Percentiles rank a stretch among this genome's conserved stretches.
These are phyloP conservation scores for Gandaritis pyraliata DNA, from an alignment of 2,888 invertebrate species.

Conservation along the genomic window DNA sequence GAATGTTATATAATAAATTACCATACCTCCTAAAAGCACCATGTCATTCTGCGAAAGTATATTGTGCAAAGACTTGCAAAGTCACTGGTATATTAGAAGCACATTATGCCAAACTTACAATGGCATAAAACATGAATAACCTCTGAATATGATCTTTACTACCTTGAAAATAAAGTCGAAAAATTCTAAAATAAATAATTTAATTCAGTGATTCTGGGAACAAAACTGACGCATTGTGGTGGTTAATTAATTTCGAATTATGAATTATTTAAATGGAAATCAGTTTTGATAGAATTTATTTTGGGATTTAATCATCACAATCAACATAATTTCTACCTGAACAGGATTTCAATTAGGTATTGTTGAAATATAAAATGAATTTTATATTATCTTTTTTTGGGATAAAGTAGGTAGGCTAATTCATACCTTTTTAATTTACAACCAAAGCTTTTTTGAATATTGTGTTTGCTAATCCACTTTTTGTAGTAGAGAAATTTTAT, in stretches of 20 bases:
- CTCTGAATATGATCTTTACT: slow-evolving; percentile 18
- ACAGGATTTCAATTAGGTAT: not conserved
- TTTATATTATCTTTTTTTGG: not conserved
- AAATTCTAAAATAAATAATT: slow-evolving; percentile 16
- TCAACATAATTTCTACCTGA: slow-evolving; percentile 5
- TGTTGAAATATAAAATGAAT: not conserved
- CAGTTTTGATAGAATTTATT: slow-evolving; percentile 15
- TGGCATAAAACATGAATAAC: slow-evolving; percentile 47
- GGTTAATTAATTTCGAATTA: slow-evolving; percentile 23
- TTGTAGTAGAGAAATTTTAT: too few species aligned
- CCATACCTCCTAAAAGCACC: slow-evolving; percentile 42
- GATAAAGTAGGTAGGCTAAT: not conserved
- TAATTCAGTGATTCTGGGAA: slow-evolving; percentile 19
- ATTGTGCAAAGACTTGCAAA: slow-evolving; percentile 45
- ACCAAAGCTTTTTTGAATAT: too few species aligned
- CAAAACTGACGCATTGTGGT: slow-evolving; percentile 28
- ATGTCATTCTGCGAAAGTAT: slow-evolving; percentile 46
- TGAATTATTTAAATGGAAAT: slow-evolving; percentile 25
- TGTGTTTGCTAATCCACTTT: too few species aligned
- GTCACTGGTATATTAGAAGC: slow-evolving; percentile 54
- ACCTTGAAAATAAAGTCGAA: slow-evolving; percentile 22
- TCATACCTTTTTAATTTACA: too few species aligned
- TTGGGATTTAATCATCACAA: slow-evolving; percentile 4
- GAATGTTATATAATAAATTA: slow-evolving; percentile 38
- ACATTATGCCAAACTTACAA: slow-evolving; percentile 55